Percentiles rank a stretch among this genome's conserved stretches.
These are phyloP conservation scores for Gavia stellata DNA, from an alignment of 2,113 vertebrate species.

Conservation along the genomic window DNA sequence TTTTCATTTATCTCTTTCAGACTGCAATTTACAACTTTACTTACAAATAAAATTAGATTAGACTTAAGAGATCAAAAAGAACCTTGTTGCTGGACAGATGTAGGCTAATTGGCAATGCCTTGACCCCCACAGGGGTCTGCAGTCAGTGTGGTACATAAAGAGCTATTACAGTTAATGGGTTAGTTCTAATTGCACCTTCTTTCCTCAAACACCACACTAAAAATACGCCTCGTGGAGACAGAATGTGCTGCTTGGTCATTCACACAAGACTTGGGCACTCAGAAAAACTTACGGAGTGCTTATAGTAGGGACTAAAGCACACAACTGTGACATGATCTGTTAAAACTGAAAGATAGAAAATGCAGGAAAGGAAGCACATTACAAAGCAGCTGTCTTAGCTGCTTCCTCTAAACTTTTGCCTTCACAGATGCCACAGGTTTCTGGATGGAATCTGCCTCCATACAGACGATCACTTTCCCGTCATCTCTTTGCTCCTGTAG, in stretches of 20 bases:
- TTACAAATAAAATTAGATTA: conserved; percentile 19
- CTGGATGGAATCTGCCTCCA: neutral
- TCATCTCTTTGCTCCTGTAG: neutral
- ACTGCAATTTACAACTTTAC: neutral
- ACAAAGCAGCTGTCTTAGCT: neutral
- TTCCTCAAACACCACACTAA: conserved; percentile 15
- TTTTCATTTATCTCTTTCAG: conserved; percentile 11
- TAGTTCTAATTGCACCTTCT: conserved; percentile 57
- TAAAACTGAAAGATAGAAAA: neutral
- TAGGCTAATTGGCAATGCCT: conserved; percentile 7
- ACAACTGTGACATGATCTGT: neutral
- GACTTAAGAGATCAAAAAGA: conserved; percentile 18
- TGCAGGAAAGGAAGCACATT: neutral
- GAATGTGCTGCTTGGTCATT: conserved; percentile 41
- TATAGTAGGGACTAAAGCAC: neutral
- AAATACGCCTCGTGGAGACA: conserved; percentile 21
- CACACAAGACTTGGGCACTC: neutral
- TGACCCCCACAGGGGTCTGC: neutral
- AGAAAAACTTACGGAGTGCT: neutral
- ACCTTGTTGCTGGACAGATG: conserved; percentile 23
- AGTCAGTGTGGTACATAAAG: neutral
- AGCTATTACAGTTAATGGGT: conserved; percentile 59
- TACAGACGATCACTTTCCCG: neutral
- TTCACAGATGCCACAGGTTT: neutral
- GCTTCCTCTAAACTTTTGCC: neutral